phyloP scores from a whole-genome alignment of 2,113 vertebrate genomes.

The Speoplatyrhinus poulsoni region DNA sequence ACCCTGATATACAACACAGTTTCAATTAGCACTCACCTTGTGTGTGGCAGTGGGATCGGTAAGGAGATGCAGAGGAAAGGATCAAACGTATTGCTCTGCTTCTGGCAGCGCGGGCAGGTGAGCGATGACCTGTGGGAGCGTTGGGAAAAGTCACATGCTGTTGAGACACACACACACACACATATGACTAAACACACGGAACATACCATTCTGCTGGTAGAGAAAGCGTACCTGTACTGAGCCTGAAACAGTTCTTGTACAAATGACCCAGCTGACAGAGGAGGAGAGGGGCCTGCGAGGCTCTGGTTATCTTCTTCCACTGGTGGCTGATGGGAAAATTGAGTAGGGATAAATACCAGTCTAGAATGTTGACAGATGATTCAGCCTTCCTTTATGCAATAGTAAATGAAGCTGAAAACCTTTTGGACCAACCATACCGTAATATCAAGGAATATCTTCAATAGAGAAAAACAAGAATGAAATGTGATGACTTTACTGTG shows the following conservation, averaged over 20 bases:
- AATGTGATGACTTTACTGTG: too few species aligned
- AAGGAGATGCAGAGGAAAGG: conserved; percentile 97
- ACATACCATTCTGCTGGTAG: neutral
- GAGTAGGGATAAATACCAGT: neutral
- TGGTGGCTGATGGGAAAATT: conserved; percentile 78
- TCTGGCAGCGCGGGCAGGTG: conserved; percentile 97
- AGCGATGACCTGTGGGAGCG: conserved; percentile 86
- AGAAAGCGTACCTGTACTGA: conserved; percentile 87
- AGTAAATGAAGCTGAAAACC: neutral
- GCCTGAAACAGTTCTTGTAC: conserved; percentile 98
- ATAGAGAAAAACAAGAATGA: too few species aligned
- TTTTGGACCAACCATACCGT: neutral
- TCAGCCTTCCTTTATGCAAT: neutral
- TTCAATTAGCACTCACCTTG: conserved; percentile 79
- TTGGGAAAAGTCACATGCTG: neutral
- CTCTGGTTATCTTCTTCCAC: conserved; percentile 85
- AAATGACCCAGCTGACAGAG: conserved; percentile 89
- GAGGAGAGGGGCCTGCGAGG: conserved; percentile 86
- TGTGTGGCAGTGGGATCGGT: conserved; percentile 94
- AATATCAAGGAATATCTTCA: too few species aligned
- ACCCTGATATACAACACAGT: neutral
- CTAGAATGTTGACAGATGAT: conserved; percentile 1
- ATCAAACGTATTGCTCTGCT: conserved; percentile 98
- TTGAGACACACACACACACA: neutral
- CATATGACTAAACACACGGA: neutral